phyloP scores from a whole-genome alignment of 2,113 vertebrate species.

The Indicator maculatus region DNA sequence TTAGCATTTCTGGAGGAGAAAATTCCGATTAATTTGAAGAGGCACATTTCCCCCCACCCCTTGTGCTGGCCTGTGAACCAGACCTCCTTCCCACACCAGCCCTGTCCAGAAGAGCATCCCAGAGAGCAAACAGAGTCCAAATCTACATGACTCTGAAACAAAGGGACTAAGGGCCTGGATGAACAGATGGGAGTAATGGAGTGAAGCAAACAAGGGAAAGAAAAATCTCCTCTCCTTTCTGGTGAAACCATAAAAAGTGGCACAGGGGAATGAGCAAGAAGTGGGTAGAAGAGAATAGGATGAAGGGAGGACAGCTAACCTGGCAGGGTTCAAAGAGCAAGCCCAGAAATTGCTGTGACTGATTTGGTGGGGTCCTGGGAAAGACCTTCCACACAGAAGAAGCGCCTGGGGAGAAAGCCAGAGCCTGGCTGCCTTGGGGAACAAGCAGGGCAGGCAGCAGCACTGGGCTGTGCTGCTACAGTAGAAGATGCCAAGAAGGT shows the following conservation, averaged over 20 bases:
- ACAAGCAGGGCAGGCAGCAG: not conserved
- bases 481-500: not conserved
- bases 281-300: conserved; percentile 68
- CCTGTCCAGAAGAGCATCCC: not conserved
- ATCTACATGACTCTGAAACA: not conserved
- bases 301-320: conserved; percentile 59
- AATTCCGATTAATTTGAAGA: conserved; percentile 77
- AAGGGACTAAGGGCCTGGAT: conserved; percentile 50
- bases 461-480: not conserved
- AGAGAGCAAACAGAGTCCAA: not conserved
- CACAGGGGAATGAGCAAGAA: conserved; percentile 79
- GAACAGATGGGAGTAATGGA: conserved; percentile 91
- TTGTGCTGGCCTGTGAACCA: not conserved
- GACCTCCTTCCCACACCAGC: not conserved
- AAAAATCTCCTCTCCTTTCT: conserved; percentile 78
- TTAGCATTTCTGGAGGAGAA: conserved; percentile 81
- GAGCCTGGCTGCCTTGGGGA: not conserved
- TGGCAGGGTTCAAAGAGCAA: conserved; percentile 53
- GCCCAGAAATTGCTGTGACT: not conserved
- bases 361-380: not conserved
- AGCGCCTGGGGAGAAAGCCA: not conserved
- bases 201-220: conserved; percentile 85
- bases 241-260: conserved; percentile 76
- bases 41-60: conserved; percentile 4
- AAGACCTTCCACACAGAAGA: not conserved